Evolutionary conservation across 2,797 vertebrate genomes (phyloP).

Genomic region (Danio choprae): DNA sequence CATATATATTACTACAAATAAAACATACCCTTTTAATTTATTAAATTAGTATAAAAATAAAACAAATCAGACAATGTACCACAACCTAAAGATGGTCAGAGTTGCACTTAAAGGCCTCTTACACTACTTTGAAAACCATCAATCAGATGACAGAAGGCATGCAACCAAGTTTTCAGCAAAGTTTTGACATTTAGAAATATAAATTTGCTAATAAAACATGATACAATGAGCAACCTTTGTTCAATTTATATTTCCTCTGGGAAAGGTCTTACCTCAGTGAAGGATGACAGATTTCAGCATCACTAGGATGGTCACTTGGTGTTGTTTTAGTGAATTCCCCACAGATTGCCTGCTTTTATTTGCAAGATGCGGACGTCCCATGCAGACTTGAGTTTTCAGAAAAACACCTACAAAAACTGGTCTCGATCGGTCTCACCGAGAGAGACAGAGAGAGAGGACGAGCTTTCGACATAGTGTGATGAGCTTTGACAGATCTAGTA

Average conservation of each 20-base stretch:
- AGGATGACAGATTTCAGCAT: background rate
- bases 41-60: too few species aligned
- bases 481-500: conserved; percentile 54
- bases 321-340: background rate
- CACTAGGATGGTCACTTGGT: background rate
- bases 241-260: background rate
- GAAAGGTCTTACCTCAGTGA: conserved; percentile 36
- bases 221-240: background rate
- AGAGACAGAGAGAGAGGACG: conserved; percentile 18
- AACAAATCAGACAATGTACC: background rate
- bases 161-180: background rate
- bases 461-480: conserved; percentile 31
- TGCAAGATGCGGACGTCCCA: background rate
- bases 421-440: background rate
- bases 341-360: conserved; percentile 9
- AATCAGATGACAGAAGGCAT: background rate
- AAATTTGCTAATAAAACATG: background rate
- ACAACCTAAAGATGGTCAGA: background rate
- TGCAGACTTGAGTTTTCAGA: background rate
- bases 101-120: background rate
- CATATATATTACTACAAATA: too few species aligned
- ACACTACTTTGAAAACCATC: background rate
- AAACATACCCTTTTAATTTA: too few species aligned
- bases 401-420: conserved; percentile 16
- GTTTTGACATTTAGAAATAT: background rate